phyloP scores from a whole-genome alignment of 2,888 invertebrate genomes.

The Trisateles emortualis region DNA sequence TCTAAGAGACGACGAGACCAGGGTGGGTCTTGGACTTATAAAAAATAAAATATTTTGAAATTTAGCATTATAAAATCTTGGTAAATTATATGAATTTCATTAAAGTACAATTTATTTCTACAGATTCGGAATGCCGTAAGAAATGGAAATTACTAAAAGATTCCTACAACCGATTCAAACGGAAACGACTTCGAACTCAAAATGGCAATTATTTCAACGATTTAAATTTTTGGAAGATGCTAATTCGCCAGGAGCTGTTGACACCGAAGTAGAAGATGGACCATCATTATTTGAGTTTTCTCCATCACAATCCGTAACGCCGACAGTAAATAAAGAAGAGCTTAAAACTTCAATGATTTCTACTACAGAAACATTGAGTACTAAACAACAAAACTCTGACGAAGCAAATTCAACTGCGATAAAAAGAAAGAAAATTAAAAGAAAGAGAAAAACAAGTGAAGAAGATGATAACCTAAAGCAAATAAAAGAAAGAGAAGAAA shows the following conservation, averaged over 20 bases:
- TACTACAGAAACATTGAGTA: not conserved
- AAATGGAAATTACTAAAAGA: slow-evolving; percentile 25
- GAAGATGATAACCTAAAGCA: slow-evolving; percentile 1
- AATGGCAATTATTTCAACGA: slow-evolving; percentile 31
- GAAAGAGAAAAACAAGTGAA: slow-evolving; percentile 2
- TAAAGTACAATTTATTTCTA: slow-evolving; percentile 23
- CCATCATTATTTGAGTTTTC: not conserved
- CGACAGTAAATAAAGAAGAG: not conserved
- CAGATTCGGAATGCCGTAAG: slow-evolving; percentile 19
- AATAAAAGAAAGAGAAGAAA: not conserved
- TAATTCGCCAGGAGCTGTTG: slow-evolving; percentile 19
- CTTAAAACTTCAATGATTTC: not conserved
- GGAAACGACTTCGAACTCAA: slow-evolving; percentile 18
- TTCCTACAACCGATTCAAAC: slow-evolving; percentile 22
- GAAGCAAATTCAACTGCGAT: not conserved
- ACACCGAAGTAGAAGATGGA: not conserved
- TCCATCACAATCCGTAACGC: not conserved
- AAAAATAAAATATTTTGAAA: too few relatives aligned
- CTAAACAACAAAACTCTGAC: not conserved
- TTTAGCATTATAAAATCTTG: too few relatives aligned
- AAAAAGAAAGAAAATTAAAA: not conserved
- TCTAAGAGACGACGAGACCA: too few relatives aligned
- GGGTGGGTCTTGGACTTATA: too few relatives aligned
- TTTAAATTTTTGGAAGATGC: slow-evolving; percentile 29
- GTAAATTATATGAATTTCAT: too few relatives aligned